Base-by-base conservation (phyloP, 1,140 invertebrate genomes). In the Macrostomum lignano region DNA sequence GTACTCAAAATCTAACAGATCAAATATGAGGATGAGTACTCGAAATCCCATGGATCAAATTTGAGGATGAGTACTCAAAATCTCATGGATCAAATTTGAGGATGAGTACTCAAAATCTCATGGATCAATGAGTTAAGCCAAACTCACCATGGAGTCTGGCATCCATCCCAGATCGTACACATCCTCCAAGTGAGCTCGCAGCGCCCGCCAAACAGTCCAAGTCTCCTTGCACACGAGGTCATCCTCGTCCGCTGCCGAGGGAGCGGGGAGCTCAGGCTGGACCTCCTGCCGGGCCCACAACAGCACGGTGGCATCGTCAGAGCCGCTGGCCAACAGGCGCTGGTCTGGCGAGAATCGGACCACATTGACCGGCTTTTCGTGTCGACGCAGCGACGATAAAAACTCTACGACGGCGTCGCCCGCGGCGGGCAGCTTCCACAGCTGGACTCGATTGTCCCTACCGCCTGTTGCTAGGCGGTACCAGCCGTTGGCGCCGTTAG, bases 131-230 rank as follows among this genome's bases (percentile, higher is more conserved):
- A n/a, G n/a, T n/a, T n/a, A n/a, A n/a, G n/a, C n/a, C n/a, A n/a
- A n/a, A n/a, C n/a, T n/a, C n/a, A n/a, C n/a, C n/a, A n/a, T 59
- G 4, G 71, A 71, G 55, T 79, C 70, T 19, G 69, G 64, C 30
- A 77, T 77, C 82, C 84, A 94, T 46, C 69, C 68, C 3, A 94
- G 47, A 52, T 93, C 84, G 48, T 78, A 73, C 10, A 94, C 67
- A 63, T 93, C 84, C 55, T 88, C 77, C 35, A 84, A 62, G 55
- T 93, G 86, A 2, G 79, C 77, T 36, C 78, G 17, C 6, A 13
- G 19, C 28, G 38, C 51, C 51, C 51, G 46, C 7, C 42, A 34
- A 23, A 45, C 59, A n/a, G 45, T 64, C 81, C 82, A 93, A 28
- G 68, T 68, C 61, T 94, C 82, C 48, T 73, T 73, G 46, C 77